phyloP scores from a whole-genome alignment of 2,113 vertebrate species.

The Ochotona curzoniae region DNA sequence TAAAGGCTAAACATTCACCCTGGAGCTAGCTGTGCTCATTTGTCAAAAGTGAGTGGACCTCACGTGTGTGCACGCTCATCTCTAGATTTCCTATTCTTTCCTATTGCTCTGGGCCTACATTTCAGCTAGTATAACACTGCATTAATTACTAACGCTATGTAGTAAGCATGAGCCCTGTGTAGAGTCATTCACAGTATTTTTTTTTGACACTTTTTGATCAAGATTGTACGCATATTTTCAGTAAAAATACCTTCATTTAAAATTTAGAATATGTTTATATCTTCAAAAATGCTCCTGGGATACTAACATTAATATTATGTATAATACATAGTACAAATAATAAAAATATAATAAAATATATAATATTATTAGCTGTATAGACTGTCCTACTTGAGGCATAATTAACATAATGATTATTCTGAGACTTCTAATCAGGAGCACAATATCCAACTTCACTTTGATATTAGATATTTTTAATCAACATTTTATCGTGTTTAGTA shows the following conservation, averaged over 20 bases:
- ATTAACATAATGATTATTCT: background rate
- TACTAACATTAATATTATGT: background rate
- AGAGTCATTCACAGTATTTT: background rate
- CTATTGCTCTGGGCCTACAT: background rate
- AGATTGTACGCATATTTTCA: background rate
- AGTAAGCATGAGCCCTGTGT: background rate
- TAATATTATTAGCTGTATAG: background rate
- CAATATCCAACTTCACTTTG: background rate
- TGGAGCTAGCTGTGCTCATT: background rate
- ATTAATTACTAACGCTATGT: background rate
- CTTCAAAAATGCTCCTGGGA: background rate
- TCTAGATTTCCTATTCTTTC: background rate
- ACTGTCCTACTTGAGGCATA: background rate
- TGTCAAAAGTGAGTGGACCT: background rate
- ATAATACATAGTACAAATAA: too few species aligned
- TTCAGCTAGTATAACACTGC: background rate
- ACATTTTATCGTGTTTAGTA: background rate
- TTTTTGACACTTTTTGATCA: background rate
- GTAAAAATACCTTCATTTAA: background rate
- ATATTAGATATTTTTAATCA: background rate
- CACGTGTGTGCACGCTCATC: background rate
- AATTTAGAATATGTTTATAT: background rate
- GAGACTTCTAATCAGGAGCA: background rate
- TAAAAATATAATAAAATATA: too few species aligned
- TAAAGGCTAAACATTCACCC: background rate